A percentile compares a stretch with the other conserved stretches of the same genome.
Evolutionary conservation across 1,140 invertebrate genomes (phyloP).

Genomic region (Eurytemora carolleeae): DNA sequence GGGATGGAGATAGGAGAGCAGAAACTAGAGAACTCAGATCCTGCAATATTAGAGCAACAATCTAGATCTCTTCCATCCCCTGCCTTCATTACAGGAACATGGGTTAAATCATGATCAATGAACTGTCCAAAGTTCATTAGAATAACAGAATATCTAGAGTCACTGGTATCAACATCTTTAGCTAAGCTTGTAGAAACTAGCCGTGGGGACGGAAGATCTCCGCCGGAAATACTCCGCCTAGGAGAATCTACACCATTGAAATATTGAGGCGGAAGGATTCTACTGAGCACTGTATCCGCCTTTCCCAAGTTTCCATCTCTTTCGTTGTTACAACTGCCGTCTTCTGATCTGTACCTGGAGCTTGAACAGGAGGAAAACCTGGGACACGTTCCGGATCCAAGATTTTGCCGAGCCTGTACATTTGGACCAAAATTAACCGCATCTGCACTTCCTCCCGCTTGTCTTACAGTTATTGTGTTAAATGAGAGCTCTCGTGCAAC

Average conservation of each 20-base stretch:
- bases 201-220: background rate
- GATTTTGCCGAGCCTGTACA: too few relatives aligned
- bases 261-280: background rate
- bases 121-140: slow-evolving; percentile 72
- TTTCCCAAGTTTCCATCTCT: background rate
- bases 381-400: too few relatives aligned
- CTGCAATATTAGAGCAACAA: slow-evolving; percentile 6
- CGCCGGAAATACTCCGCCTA: background rate
- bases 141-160: slow-evolving; percentile 31
- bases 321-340: background rate
- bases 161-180: background rate
- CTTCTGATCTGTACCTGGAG: background rate
- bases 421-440: too few relatives aligned
- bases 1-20: slow-evolving; percentile 22
- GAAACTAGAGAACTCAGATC: too few relatives aligned
- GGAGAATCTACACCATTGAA: background rate
- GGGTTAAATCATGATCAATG: slow-evolving; percentile 64
- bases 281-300: background rate
- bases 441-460: too few relatives aligned
- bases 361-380: too few relatives aligned
- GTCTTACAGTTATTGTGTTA: too few relatives aligned
- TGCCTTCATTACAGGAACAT: slow-evolving; percentile 46
- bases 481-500: too few relatives aligned
- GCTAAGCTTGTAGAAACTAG: background rate
- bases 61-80: background rate